Percentiles rank a stretch among this genome's conserved stretches.
These are phyloP conservation scores for Protodeltote pygarga DNA, from an alignment of 2,888 invertebrate species.

Conservation along the genomic window DNA sequence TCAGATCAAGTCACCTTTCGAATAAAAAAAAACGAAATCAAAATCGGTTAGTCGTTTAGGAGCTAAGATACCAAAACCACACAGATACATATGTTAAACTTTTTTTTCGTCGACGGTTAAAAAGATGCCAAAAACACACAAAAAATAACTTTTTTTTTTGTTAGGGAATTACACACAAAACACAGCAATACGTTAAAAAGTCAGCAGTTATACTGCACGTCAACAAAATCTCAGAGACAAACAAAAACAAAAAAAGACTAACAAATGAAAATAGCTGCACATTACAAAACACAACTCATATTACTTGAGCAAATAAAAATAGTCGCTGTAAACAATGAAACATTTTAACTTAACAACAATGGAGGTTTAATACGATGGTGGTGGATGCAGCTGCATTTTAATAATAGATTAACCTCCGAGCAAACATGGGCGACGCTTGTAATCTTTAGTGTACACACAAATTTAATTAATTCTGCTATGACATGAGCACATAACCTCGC, in stretches of 20 bases:
- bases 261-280: neutral
- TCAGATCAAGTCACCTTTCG: too few relatives aligned
- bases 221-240: neutral
- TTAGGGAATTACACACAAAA: neutral
- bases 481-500: constrained; percentile 51
- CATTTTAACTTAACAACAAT: constrained; percentile 51
- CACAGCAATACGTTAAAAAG: neutral
- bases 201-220: neutral
- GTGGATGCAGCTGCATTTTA: constrained; percentile 71
- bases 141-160: neutral
- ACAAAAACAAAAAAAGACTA: neutral
- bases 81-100: neutral
- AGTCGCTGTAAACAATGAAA: constrained; percentile 39
- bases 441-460: constrained; percentile 76
- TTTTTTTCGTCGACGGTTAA: too few relatives aligned
- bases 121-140: too few relatives aligned
- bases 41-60: too few relatives aligned
- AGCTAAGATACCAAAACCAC: neutral
- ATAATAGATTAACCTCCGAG: constrained; percentile 74
- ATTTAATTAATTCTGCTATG: constrained; percentile 77
- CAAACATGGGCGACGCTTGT: constrained; percentile 66
- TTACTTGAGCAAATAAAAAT: constrained; percentile 27
- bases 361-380: constrained; percentile 49
- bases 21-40: too few relatives aligned
- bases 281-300: constrained; percentile 10